Evolutionary conservation across 2,797 vertebrate genomes (phyloP).

Genomic region (Amblyraja radiata): DNA sequence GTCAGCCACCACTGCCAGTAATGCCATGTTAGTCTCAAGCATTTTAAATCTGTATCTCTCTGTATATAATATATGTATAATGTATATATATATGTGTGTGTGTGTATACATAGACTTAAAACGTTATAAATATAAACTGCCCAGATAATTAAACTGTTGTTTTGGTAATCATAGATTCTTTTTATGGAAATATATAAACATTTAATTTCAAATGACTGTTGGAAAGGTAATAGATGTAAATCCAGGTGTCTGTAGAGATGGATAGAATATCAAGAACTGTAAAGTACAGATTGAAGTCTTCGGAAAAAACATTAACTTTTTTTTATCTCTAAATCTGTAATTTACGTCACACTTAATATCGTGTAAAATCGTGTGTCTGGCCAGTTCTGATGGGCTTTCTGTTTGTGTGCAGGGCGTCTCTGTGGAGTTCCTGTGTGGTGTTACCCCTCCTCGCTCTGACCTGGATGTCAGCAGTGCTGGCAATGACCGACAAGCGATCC

Average conservation of each 20-base stretch:
- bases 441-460: constrained; percentile 91
- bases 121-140: constrained; percentile 27
- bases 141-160: not conserved
- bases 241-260: not conserved
- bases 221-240: constrained; percentile 15
- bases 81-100: not conserved
- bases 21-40: constrained; percentile 93
- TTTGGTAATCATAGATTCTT: constrained; percentile 15
- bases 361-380: not conserved
- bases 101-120: not conserved
- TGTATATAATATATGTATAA: not conserved
- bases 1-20: constrained; percentile 99
- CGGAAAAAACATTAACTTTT: not conserved
- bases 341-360: not conserved
- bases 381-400: constrained; percentile 38
- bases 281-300: not conserved
- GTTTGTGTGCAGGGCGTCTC: constrained; percentile 77
- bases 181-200: not conserved
- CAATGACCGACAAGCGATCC: constrained; percentile 98
- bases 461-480: constrained; percentile 98
- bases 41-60: constrained; percentile 33
- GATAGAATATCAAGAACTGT: not conserved
- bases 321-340: not conserved
- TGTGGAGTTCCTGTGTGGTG: constrained; percentile 98
- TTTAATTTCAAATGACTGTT: constrained; percentile 16